These are phyloP conservation scores for Diploptera punctata DNA, from an alignment of 2,888 invertebrate species.

Conservation along the genomic window DNA sequence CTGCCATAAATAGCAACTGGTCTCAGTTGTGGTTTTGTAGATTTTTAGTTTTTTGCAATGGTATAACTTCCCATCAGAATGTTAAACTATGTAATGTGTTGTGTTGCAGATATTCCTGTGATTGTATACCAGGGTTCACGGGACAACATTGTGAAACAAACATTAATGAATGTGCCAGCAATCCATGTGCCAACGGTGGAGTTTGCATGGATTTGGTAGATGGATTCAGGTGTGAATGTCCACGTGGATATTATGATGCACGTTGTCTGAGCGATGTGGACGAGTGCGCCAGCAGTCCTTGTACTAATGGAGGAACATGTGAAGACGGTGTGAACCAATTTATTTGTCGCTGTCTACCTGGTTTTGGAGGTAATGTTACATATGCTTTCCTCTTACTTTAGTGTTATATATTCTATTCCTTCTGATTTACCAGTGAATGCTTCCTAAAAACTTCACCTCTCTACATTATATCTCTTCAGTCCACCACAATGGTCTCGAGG, in stretches of 20 bases:
- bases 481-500: too few relatives aligned
- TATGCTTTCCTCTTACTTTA: too few relatives aligned
- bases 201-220: constrained; percentile 88
- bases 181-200: constrained; percentile 90
- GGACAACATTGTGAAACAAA: constrained; percentile 91
- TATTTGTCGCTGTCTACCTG: constrained; percentile 87
- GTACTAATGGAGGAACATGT: constrained; percentile 88
- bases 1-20: too few relatives aligned
- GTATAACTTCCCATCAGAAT: too few relatives aligned
- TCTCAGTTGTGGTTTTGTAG: too few relatives aligned
- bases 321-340: constrained; percentile 92
- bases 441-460: too few relatives aligned
- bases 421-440: too few relatives aligned
- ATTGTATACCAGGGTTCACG: constrained; percentile 90
- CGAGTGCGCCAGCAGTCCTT: constrained; percentile 90
- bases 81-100: too few relatives aligned
- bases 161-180: constrained; percentile 90
- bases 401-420: too few relatives aligned
- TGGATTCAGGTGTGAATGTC: constrained; percentile 90
- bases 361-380: constrained; percentile 81
- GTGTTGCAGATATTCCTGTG: constrained; percentile 77
- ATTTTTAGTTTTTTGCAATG: too few relatives aligned
- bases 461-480: too few relatives aligned
- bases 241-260: constrained; percentile 89
- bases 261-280: constrained; percentile 92